Base-by-base conservation (phyloP, 2,888 invertebrate species). In the Brachyptera putata region DNA sequence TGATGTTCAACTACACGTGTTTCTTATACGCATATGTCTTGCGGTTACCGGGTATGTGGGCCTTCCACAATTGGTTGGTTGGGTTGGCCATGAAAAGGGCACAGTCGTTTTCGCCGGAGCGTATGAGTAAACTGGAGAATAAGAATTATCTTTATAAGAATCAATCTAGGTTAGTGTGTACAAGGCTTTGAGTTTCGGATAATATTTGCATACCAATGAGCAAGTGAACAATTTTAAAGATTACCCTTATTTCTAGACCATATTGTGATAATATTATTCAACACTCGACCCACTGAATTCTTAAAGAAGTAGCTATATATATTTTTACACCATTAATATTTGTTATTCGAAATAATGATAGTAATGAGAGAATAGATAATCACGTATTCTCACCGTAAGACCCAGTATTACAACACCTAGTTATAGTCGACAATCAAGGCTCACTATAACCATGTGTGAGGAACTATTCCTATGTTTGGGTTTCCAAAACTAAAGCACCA, bases 11-110 rank as follows among this genome's bases (percentile, higher is more conserved):
- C 3, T 7, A 30, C 21, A 53, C 41, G 13, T 24, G 14, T 14
- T 58, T 63, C 34, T 49, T 61, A 13, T 58, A 61, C 24, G 53
- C 57, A 4, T 30, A 37, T 36, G 24, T 63, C 11, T 26, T 60
- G 36, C 58, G 64, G 5, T 34, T 64, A 3, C 61, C 61, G 1
- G 60, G 64, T 9, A 26, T 50, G 16, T 21, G 14, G 11, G 3
- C 37, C 2, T 48, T 62, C 7, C 48, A 49, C 36, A 65, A 65
- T 37, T 64, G 63, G 62, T 25, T 63, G 11, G 25, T 64, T n/a
- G 13, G 24, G 2, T 14, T 41, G 22, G 24, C 59, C 5, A 53
- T 53, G 1, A 36, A 11, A 9, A 16, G 16, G 7, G 53, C 21
- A 5, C 34, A 36, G 18, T 16, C 34, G 13, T 21, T 22, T 11